Evolutionary conservation across 1,140 invertebrate genomes (phyloP).

Genomic region (Mylabris phalerata): DNA sequence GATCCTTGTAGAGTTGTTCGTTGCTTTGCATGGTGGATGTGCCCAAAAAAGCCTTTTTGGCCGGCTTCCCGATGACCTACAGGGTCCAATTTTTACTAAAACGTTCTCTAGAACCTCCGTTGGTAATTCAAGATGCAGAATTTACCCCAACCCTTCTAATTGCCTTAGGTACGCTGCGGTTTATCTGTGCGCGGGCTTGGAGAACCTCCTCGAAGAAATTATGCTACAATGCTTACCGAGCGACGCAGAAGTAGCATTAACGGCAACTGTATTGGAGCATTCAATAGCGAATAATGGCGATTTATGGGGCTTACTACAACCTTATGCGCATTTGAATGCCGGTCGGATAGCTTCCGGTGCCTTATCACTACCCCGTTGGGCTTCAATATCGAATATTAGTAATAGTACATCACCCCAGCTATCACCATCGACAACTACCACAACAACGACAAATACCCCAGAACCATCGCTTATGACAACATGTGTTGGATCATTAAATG

Average conservation of each 20-base stretch:
- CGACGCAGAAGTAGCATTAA: constrained; percentile 59
- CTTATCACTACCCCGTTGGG: constrained; percentile 76
- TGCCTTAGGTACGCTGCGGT: constrained; percentile 68
- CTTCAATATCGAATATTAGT: constrained; percentile 68
- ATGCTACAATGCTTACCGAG: constrained; percentile 65
- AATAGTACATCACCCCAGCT: no score
- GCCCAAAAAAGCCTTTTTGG: no score
- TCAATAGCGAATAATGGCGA: constrained; percentile 81
- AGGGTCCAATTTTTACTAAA: no score
- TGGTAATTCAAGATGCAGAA: no score
- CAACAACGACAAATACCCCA: constrained; percentile 42
- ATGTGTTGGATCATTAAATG: constrained; percentile 73
- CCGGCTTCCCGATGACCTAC: no score
- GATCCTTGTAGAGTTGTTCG: no score
- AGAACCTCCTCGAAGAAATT: constrained; percentile 83
- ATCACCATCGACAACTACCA: constrained; percentile 33
- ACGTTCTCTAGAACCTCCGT: no score
- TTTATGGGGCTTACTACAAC: constrained; percentile 81
- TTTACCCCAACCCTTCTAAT: not conserved
- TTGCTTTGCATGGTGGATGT: no score
- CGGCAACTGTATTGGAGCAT: constrained; percentile 71
- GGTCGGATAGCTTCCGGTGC: constrained; percentile 79
- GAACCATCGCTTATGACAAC: constrained; percentile 77
- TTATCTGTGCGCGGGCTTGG: constrained; percentile 80
- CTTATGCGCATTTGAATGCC: constrained; percentile 82